Conservation (phyloP, 2,113 vertebrate genomes). For the Actenoides hombroni region DNA sequence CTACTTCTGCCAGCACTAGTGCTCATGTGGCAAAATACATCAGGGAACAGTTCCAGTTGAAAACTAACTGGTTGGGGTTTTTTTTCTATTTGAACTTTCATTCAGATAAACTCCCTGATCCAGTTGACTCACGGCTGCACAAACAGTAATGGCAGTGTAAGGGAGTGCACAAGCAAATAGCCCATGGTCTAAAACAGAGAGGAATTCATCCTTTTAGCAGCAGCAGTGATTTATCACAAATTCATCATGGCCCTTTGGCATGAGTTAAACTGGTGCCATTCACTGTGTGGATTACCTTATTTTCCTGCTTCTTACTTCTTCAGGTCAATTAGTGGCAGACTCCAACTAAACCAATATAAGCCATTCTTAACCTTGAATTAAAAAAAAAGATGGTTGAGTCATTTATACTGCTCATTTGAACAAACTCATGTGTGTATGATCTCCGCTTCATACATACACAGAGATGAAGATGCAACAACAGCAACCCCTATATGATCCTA, state of each 20-base stretch:
- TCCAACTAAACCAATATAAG: not conserved
- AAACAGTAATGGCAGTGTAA: not conserved
- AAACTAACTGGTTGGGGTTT: not conserved
- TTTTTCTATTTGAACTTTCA: not conserved
- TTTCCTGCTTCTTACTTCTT: not conserved
- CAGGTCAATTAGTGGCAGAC: not conserved
- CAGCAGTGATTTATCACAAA: not conserved
- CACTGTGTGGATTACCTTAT: not conserved
- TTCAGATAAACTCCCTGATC: not conserved
- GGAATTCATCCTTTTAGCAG: not conserved
- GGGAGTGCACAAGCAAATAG: not conserved
- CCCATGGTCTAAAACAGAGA: not conserved
- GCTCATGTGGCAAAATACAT: not conserved
- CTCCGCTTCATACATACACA: not conserved
- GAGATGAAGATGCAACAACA: not conserved
- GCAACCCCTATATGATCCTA: accelerated
- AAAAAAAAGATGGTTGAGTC: not conserved
- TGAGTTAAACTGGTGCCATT: not conserved
- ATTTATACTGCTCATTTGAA: not conserved
- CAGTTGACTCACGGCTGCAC: not conserved
- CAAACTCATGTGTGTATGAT: not conserved
- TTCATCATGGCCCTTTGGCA: not conserved
- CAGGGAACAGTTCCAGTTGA: not conserved
- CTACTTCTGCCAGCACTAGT: not conserved
- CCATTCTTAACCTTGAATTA: not conserved